Base-by-base conservation (phyloP, 2,113 vertebrate species). In the Chelonoidis abingdonii region DNA sequence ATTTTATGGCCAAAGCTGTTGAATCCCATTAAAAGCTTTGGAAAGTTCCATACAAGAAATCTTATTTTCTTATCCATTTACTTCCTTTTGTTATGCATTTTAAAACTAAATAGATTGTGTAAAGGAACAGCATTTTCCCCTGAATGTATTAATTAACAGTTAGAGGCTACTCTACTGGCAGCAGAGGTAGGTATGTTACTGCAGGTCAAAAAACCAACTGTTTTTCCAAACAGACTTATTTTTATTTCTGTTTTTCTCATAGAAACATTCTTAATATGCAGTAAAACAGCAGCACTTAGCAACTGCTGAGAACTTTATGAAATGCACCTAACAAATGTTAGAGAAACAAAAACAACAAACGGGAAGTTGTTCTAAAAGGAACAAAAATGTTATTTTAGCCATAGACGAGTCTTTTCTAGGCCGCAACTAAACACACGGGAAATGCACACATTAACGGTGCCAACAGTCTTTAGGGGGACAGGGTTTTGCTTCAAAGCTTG, bases 401-500 rank as follows among this genome's bases (percentile, higher is more conserved):
- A 0, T 0, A 13, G 50, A 24, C 13, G 83, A 22, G 65, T 22
- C 19, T 3, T 82, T 90, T 65, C 53, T 0, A 0, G 65, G 79
- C 49, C 41, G 38, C 62, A 0, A 0, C 79, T 0, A 8, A 7
- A 2, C 57, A 41, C 5, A 2, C 82, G 29, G 80, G 75, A 54
- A 90, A 21, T 2, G 5, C 16, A n/a, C 56, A 7, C 0, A 0
- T 82, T 41, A 41, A 4, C 2, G 38, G 80, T 93, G 95, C 92
- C 92, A 90, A 88, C 89, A 52, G 56, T 89, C 93, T 86, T 82
- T 0, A 0, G 84, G 81, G 50, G 31, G 44, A 80, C 0, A 75
- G 93, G 92, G 86, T 89, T 27, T 82, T 84, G 12, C 86, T 97
- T 92, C 93, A 96, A 94, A 16, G 38, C 86, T 96, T 90, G 96